phyloP scores from a whole-genome alignment of 1,140 invertebrate species.

The Cotesia glomerata region DNA sequence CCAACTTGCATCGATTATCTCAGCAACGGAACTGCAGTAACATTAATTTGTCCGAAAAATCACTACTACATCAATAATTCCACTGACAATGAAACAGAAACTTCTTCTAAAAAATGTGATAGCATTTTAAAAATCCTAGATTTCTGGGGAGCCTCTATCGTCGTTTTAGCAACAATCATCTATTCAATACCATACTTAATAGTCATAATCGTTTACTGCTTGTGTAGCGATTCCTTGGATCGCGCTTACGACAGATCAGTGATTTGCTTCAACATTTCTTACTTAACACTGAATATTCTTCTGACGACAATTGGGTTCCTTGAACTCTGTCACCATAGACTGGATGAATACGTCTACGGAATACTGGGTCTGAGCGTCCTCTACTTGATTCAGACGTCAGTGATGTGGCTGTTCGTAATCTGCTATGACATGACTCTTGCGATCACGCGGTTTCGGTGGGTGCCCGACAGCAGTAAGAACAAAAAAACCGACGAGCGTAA shows the following conservation, averaged over 20 bases:
- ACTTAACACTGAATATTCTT: conserved; percentile 37
- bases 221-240: conserved; percentile 33
- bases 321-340: conserved; percentile 32
- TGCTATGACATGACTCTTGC: too few relatives aligned
- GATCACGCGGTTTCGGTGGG: too few relatives aligned
- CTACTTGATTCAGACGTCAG: too few relatives aligned
- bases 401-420: too few relatives aligned
- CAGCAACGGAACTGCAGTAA: conserved; percentile 33
- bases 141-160: conserved; percentile 47
- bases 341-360: too few relatives aligned
- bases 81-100: too few relatives aligned
- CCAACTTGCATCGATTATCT: conserved; percentile 28
- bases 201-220: conserved; percentile 42
- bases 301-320: conserved; percentile 42
- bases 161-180: conserved; percentile 45
- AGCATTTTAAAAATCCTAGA: conserved; percentile 39
- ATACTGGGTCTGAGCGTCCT: too few relatives aligned
- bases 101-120: conserved; percentile 33
- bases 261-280: conserved; percentile 37
- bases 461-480: too few relatives aligned
- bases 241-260: conserved; percentile 48
- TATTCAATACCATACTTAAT: conserved; percentile 46
- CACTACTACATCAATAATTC: background rate
- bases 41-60: background rate
- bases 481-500: too few relatives aligned